Evolutionary conservation across 2,113 vertebrate genomes (phyloP), one percentile per base, ranked within the genome.

Genomic region (Eulemur rufifrons): DNA sequence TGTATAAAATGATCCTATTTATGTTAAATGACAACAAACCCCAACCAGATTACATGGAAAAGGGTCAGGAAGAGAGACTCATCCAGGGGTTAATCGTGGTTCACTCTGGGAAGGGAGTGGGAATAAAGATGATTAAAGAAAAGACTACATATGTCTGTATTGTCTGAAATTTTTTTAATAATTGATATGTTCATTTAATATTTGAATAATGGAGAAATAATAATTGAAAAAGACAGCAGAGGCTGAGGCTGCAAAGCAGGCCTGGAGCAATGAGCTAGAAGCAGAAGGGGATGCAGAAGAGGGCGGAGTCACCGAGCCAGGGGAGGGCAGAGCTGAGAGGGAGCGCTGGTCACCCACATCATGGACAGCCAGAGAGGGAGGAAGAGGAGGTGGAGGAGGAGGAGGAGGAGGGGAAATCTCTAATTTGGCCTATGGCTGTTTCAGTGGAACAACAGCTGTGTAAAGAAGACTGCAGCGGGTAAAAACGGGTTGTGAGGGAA

Each of bases 21-120:
- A 85, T 91, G 18, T 69, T 83, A 86, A 92, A 86, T 8, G 42
- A 50, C 29, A 94, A 76, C 61, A 45, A 77, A 95, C 23, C 80
- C 23, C 80, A 56, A 73, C 12, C 12, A 50, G 21, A 68, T 66
- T 27, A 69, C 12, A 54, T 17, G 17, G 56, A 23, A 81, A 78
- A 42, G 21, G 25, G 15, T 73, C 32, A 80, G 25, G 34, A 77
- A 86, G 61, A 86, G 47, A 83, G 47, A 77, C 4, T 32, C 25
- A 37, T 9, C 3, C 29, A 89, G 73, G 42, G 3, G 8, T 85
- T 88, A 93, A 59, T 32, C 32, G 27, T 5, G 27, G 47, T 82
- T 88, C 32, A 13, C 47, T 81, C 63, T 77, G 52, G 47, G 39
- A 93, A 94, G 17, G n/a, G 13, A 61, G 1, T 21, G 8, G 73